Evolutionary conservation across 2,113 vertebrate genomes (phyloP).

Genomic region (Ranitomeya variabilis): DNA sequence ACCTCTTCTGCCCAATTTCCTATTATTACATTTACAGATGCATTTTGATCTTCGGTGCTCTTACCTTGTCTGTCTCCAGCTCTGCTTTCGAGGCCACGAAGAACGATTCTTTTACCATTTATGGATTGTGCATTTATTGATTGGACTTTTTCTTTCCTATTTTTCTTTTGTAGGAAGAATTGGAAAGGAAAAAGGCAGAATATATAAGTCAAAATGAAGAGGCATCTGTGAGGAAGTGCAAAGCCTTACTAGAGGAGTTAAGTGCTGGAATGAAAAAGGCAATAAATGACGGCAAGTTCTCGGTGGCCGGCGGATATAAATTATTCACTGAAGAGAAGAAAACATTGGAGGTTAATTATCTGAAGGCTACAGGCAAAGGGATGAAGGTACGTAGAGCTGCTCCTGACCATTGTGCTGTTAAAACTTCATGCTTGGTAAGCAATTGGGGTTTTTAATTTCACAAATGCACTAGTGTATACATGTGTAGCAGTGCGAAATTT

Average conservation of each 20-base stretch:
- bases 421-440: no score
- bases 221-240: slow-evolving; percentile 13
- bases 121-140: neutral
- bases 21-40: no score
- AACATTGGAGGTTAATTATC: neutral
- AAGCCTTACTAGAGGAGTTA: neutral
- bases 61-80: no score
- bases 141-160: neutral
- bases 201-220: slow-evolving; percentile 12
- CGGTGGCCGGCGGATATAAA: slow-evolving; percentile 8
- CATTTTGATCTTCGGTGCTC: no score
- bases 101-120: no score
- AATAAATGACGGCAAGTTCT: neutral
- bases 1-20: no score
- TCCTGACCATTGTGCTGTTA: no score
- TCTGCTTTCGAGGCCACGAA: no score
- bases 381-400: slow-evolving; percentile 9
- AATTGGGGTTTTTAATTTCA: no score
- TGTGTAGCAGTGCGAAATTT: no score
- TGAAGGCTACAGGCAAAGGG: slow-evolving; percentile 13
- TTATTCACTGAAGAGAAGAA: slow-evolving; percentile 7
- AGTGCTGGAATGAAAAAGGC: neutral
- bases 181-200: neutral
- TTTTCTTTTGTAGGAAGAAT: neutral
- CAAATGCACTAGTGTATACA: no score